Evolutionary conservation across 1,140 invertebrate genomes (phyloP), one percentile per base, ranked within the genome.

Genomic region (Drosophila leontia): DNA sequence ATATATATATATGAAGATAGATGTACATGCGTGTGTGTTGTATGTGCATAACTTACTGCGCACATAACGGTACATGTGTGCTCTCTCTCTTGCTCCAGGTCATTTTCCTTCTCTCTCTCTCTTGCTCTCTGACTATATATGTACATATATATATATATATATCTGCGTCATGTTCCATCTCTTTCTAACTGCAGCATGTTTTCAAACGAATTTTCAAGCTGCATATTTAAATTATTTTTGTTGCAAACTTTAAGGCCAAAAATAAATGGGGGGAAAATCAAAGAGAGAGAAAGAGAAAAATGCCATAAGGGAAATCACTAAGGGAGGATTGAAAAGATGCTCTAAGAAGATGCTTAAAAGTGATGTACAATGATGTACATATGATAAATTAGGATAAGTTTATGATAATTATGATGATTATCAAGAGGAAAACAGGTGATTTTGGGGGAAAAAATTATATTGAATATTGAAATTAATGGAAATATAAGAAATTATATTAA

Each of bases 31-130:
- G 7, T 32, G 26, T 42, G 11, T 55, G 35, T 56, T 72, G 29
- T 56, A 17, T 55, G 57, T 61, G 42, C 39, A 26, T 57, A 55
- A 58, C 45, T 59, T 76, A 65, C 47, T 75, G 61, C 45, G 45
- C 57, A 87, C 62, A 76, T 86, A 86, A 79, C 70, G 69, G 78
- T 69, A 75, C 75, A 75, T 86, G 48, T 78, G 55, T 39, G 34
- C 57, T 42, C 26, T 41, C 35, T 35, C 35, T 37, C 23, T 55
- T n/a, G 26, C 50, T 26, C 13, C 47, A 26, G 44, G 44, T 34
- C 44, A 29, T 29, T 29, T 29, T 29, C 26, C 26, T 26, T 47
- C n/a, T 39, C 17, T 47, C n/a, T 39, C 17, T 39, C 39, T 39
- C 26, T 42, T 17, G 26, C 42, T 26, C 44, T 47, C 44, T 23